A percentile compares a stretch with the other conserved stretches of the same genome.
Evolutionary conservation across 2,797 vertebrate genomes (phyloP).

Genomic region (Danionella dracula): DNA sequence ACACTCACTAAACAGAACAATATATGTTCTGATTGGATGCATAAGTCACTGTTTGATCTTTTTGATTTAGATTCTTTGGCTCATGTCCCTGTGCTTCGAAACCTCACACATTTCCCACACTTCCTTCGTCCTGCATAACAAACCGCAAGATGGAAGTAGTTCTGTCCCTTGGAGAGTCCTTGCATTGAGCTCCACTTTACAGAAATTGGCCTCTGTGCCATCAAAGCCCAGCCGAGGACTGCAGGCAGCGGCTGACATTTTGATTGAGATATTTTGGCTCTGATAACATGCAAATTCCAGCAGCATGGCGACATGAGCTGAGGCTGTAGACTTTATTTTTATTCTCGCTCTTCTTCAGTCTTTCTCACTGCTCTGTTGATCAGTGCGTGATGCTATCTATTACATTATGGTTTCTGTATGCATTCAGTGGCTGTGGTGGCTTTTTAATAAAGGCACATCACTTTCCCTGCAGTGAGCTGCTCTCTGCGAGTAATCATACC

Average conservation of each 20-base stretch:
- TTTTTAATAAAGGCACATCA: conserved; percentile 65
- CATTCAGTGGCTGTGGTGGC: conserved; percentile 50
- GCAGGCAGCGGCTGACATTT: conserved; percentile 61
- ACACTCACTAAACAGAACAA: neutral
- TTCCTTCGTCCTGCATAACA: conserved; percentile 18
- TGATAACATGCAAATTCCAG: conserved; percentile 69
- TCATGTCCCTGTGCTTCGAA: neutral
- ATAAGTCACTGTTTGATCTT: neutral
- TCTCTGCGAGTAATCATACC: conserved; percentile 42
- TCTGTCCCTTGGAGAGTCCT: conserved; percentile 16
- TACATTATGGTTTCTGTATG: conserved; percentile 60
- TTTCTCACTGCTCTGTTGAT: conserved; percentile 48
- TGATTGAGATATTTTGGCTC: conserved; percentile 59
- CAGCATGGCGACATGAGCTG: conserved; percentile 48
- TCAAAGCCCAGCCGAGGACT: conserved; percentile 47
- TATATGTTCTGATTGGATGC: neutral
- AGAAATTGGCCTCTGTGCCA: conserved; percentile 37
- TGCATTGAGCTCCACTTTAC: conserved; percentile 29
- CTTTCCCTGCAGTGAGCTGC: conserved; percentile 53
- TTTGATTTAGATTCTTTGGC: neutral
- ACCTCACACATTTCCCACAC: neutral
- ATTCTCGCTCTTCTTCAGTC: conserved; percentile 31
- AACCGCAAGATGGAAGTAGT: conserved; percentile 27
- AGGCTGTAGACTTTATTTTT: conserved; percentile 38
- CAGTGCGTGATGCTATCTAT: conserved; percentile 61